phyloP scores from a whole-genome alignment of 2,113 vertebrate species.

The Ardeotis arabs region DNA sequence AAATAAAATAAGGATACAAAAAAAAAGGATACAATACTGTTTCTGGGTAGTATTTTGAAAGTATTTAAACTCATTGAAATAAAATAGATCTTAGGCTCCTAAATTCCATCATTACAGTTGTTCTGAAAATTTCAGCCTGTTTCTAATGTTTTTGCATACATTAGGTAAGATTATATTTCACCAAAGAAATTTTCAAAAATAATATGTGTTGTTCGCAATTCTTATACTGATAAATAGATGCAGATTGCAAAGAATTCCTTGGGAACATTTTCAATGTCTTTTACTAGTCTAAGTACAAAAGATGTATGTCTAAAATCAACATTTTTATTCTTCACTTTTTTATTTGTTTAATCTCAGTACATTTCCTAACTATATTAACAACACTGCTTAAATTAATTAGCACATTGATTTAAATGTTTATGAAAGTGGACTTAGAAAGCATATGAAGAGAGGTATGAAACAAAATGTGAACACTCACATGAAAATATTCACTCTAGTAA shows the following conservation, averaged over 20 bases:
- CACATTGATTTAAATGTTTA: not conserved
- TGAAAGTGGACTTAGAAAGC: not conserved
- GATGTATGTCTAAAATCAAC: not conserved
- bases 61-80: not conserved
- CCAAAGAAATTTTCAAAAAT: not conserved
- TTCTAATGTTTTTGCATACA: not conserved
- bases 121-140: not conserved
- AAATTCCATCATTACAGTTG: not conserved
- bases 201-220: not conserved
- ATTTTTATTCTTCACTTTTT: not conserved
- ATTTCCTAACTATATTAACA: not conserved
- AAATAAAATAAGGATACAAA: not conserved
- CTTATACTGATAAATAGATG: not conserved
- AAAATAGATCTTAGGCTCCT: not conserved
- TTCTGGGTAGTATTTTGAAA: not conserved
- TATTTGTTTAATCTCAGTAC: not conserved
- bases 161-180: not conserved
- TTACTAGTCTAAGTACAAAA: not conserved
- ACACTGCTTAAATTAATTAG: not conserved
- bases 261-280: not conserved
- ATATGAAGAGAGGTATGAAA: not conserved
- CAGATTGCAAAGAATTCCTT: not conserved
- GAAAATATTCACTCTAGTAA: not conserved
- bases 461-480: not conserved
- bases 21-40: not conserved